Percentiles rank a stretch among this genome's conserved stretches.
phyloP scores from a whole-genome alignment of 2,797 vertebrate genomes.

The Ceryle rudis region DNA sequence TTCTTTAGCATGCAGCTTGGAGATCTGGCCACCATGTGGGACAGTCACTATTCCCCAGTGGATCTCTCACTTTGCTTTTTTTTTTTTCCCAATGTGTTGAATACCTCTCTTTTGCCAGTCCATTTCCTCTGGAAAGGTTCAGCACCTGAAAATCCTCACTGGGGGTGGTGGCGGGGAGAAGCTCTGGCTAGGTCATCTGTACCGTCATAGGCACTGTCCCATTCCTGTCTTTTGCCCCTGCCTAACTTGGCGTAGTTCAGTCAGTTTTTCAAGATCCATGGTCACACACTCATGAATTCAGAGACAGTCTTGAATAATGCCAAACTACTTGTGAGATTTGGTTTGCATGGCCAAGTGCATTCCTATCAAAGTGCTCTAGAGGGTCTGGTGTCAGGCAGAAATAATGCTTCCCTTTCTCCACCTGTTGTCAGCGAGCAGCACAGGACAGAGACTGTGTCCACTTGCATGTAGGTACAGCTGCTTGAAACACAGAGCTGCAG shows the following conservation, averaged over 20 bases:
- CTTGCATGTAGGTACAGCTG: neutral
- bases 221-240: neutral
- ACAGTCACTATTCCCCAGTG: neutral
- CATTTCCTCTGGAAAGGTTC: neutral
- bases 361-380: neutral
- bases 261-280: neutral
- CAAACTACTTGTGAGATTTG: neutral
- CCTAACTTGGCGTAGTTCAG: neutral
- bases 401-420: neutral
- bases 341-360: neutral
- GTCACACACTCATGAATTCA: neutral
- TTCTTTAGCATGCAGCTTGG: neutral
- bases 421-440: neutral
- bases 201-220: neutral
- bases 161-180: neutral
- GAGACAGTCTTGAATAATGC: neutral
- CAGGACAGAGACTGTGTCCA: neutral
- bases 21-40: neutral
- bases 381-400: neutral
- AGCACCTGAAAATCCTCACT: neutral
- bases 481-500: neutral
- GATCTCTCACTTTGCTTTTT: neutral
- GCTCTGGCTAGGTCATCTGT: neutral
- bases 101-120: neutral
- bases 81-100: neutral